Conservation (phyloP, 2,113 vertebrate genomes). For the Malurus alboscapulatus region DNA sequence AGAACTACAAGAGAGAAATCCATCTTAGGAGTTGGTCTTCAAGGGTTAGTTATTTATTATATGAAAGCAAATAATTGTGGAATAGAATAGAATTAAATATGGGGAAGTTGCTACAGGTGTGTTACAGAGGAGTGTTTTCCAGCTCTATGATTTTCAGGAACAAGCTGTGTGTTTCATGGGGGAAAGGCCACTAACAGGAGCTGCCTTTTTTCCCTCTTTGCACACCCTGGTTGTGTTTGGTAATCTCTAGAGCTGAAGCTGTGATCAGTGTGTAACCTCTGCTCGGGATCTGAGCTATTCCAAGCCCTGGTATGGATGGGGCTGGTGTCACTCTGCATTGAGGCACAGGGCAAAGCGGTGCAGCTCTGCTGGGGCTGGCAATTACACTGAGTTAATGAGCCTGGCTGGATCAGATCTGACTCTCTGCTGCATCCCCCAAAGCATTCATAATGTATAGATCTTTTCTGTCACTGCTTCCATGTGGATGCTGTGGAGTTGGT, state of each 20-base stretch:
- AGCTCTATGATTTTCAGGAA: not conserved
- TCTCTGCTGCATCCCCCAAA: not conserved
- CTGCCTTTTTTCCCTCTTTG: not conserved
- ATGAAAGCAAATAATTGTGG: not conserved
- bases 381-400: not conserved
- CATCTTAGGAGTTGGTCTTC: not conserved
- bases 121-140: not conserved
- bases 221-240: not conserved
- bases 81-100: not conserved
- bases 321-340: accelerated
- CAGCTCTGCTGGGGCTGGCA: not conserved
- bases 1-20: not conserved
- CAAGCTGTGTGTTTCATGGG: not conserved
- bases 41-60: not conserved
- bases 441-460: not conserved
- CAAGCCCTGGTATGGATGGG: accelerated
- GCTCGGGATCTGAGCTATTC: accelerated
- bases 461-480: not conserved
- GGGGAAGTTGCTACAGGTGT: not conserved
- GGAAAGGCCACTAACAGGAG: accelerated
- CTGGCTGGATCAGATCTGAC: not conserved
- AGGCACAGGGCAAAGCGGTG: not conserved
- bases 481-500: not conserved
- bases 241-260: not conserved
- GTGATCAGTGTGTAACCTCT: not conserved